phyloP scores from a whole-genome alignment of 1,140 invertebrate species.

The Hylaeus anthracinus region DNA sequence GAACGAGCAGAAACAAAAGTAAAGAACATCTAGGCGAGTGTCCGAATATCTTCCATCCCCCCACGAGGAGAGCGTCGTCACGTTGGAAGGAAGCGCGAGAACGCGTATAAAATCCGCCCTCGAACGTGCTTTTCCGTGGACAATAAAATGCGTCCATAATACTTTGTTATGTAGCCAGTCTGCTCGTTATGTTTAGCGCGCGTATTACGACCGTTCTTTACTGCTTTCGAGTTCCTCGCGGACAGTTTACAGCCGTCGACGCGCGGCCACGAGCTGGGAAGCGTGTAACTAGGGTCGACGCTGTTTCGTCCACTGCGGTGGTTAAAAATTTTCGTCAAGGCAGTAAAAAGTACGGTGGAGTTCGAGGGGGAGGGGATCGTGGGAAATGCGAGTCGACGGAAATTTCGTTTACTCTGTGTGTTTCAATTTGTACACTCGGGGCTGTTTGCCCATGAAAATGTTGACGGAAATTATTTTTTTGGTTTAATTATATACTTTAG shows the following conservation, averaged over 20 bases:
- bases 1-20: slow-evolving; percentile 14
- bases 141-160: slow-evolving; percentile 77
- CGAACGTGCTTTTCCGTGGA: slow-evolving; percentile 60
- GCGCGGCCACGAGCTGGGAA: slow-evolving; percentile 19
- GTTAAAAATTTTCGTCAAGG: slow-evolving; percentile 34
- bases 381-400: background rate
- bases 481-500: too few species aligned
- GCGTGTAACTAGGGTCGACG: slow-evolving; percentile 4
- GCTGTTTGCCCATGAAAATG: too few species aligned
- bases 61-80: slow-evolving; percentile 1
- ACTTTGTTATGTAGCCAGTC: slow-evolving; percentile 65
- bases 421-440: too few species aligned
- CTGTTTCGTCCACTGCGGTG: background rate
- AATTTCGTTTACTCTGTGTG: too few species aligned
- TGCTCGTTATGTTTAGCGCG: slow-evolving; percentile 64
- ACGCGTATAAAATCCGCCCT: slow-evolving; percentile 33
- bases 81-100: slow-evolving; percentile 42
- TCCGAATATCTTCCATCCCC: background rate
- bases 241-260: slow-evolving; percentile 62
- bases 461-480: too few species aligned
- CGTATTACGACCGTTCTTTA: slow-evolving; percentile 73
- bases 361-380: background rate
- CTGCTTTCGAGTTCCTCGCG: slow-evolving; percentile 67
- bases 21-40: background rate
- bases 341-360: slow-evolving; percentile 18